These are phyloP conservation scores for Hemibates koningsi DNA, from an alignment of 2,113 vertebrate genomes.

Conservation along the genomic window DNA sequence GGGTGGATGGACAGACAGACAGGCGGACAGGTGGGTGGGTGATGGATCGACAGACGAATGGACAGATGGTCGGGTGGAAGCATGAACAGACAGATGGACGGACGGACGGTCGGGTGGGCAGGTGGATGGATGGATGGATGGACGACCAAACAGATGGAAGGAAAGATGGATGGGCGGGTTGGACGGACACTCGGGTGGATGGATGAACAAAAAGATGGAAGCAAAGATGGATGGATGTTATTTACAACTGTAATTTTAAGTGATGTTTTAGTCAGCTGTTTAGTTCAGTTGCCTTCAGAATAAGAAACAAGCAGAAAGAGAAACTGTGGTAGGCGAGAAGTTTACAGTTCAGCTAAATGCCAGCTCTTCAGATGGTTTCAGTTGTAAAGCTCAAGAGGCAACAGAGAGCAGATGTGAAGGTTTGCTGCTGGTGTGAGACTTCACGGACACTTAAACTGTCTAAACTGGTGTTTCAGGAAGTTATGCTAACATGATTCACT, in stretches of 20 bases:
- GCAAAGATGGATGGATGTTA: background rate
- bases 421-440: background rate
- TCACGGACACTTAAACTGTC: constrained; percentile 14
- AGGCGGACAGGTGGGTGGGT: background rate
- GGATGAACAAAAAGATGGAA: background rate
- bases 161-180: background rate
- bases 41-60: background rate
- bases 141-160: background rate
- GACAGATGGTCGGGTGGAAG: background rate
- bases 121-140: too few species aligned
- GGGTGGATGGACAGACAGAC: too few species aligned
- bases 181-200: background rate
- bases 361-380: background rate
- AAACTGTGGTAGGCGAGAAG: background rate
- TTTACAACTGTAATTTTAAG: background rate
- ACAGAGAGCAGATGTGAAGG: constrained; percentile 19
- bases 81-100: background rate
- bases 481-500: background rate
- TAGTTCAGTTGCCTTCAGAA: background rate
- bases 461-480: background rate
- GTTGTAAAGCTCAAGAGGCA: background rate
- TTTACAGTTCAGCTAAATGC: constrained; percentile 11
- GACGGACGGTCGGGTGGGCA: fast-evolving
- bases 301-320: background rate
- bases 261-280: background rate